These are phyloP conservation scores for Zophobas morio DNA, from an alignment of 1,140 invertebrate species.

Conservation along the genomic window DNA sequence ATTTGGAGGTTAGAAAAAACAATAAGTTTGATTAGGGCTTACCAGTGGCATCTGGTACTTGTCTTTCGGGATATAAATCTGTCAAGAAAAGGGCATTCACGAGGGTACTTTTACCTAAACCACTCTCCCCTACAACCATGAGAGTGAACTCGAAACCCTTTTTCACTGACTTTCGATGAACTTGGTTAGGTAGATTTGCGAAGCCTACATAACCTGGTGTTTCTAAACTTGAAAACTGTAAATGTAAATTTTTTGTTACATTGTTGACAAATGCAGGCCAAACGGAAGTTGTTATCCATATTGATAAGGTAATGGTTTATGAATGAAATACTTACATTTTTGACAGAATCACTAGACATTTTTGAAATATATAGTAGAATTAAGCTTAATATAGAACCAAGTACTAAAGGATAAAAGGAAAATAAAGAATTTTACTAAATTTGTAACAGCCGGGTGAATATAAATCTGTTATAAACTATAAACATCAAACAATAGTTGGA, in stretches of 20 bases:
- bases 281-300: slow-evolving; percentile 18
- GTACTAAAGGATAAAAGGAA: slow-evolving; percentile 10
- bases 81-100: slow-evolving; percentile 98
- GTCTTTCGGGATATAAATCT: slow-evolving; percentile 92
- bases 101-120: slow-evolving; percentile 97
- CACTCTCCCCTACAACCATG: slow-evolving; percentile 98
- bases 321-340: slow-evolving; percentile 64
- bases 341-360: slow-evolving; percentile 68
- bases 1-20: background rate
- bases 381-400: background rate
- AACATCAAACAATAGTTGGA: slow-evolving; percentile 4
- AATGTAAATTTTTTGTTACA: slow-evolving; percentile 35
- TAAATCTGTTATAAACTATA: background rate
- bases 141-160: slow-evolving; percentile 98
- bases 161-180: slow-evolving; percentile 96
- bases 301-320: slow-evolving; percentile 29
- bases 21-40: slow-evolving; percentile 59
- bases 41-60: slow-evolving; percentile 90
- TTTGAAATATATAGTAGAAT: slow-evolving; percentile 41
- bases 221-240: slow-evolving; percentile 84
- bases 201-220: slow-evolving; percentile 93
- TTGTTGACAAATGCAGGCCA: slow-evolving; percentile 13
- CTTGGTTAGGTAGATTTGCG: slow-evolving; percentile 96
- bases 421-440: background rate
- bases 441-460: background rate